Evolutionary conservation across 2,113 vertebrate genomes (phyloP).

Genomic region (Pollimyrus isidori): DNA sequence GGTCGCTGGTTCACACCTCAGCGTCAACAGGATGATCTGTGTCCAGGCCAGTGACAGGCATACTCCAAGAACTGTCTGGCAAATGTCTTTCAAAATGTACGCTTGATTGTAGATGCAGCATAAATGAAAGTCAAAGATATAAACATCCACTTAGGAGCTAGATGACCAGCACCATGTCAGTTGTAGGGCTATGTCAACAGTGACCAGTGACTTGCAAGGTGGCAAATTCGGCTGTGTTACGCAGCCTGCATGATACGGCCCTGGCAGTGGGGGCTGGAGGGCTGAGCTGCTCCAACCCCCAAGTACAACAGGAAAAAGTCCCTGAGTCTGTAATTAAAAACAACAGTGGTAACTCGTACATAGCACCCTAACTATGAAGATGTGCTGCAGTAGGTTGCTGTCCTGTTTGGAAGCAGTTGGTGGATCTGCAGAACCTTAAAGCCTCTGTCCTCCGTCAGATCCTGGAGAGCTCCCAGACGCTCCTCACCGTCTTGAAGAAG

Average conservation of each 20-base stretch:
- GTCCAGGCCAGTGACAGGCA: no score
- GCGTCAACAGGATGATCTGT: neutral
- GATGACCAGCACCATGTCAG: neutral
- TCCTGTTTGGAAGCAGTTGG: neutral
- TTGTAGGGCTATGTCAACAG: neutral
- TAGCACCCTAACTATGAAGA: neutral
- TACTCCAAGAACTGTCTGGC: neutral
- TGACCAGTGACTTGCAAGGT: neutral
- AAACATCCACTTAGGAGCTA: neutral
- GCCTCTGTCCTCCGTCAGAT: conserved; percentile 56
- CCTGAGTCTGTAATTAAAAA: neutral
- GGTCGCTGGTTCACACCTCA: neutral
- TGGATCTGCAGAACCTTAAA: neutral
- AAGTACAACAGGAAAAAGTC: no score
- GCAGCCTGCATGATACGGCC: neutral
- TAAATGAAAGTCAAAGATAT: neutral
- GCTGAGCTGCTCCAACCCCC: neutral
- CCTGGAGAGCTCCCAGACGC: conserved; percentile 83
- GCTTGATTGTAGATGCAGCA: neutral
- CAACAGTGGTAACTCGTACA: neutral
- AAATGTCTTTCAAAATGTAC: neutral
- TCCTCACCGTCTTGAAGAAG: conserved; percentile 76
- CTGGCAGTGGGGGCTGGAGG: neutral
- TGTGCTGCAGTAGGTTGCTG: no score
- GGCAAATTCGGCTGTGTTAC: neutral